These are phyloP conservation scores for Lasioglossum figueresi DNA, from an alignment of 2,888 invertebrate genomes.

Conservation along the genomic window DNA sequence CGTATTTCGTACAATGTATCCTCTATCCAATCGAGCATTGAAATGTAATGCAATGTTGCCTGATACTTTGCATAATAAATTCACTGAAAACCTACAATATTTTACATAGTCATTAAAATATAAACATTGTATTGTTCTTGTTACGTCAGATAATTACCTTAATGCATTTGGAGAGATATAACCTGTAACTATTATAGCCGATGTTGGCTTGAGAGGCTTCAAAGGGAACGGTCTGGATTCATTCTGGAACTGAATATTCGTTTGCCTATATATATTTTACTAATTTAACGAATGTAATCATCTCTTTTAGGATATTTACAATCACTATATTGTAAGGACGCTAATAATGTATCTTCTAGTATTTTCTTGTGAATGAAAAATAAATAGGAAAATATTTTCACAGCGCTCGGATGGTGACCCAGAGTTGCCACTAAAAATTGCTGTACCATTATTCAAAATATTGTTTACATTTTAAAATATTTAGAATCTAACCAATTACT, in stretches of 20 bases:
- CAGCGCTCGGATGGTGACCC: too few relatives aligned
- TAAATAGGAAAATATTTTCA: background rate
- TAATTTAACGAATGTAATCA: background rate
- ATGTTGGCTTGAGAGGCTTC: constrained; percentile 75
- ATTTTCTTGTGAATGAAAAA: background rate
- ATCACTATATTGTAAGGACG: background rate
- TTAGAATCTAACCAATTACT: too few relatives aligned
- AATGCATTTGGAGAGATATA: constrained; percentile 77
- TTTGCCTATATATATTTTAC: background rate
- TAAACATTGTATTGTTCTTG: background rate
- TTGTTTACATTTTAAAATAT: too few relatives aligned
- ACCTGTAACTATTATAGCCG: constrained; percentile 79
- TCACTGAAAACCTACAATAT: constrained; percentile 87
- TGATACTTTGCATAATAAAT: constrained; percentile 84
- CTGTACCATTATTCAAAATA: too few relatives aligned
- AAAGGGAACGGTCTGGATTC: constrained; percentile 66
- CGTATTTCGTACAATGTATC: constrained; percentile 91
- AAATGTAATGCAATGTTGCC: constrained; percentile 91
- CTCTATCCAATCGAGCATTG: constrained; percentile 91
- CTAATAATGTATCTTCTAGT: background rate
- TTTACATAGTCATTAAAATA: background rate
- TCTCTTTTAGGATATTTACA: background rate
- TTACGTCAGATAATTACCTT: constrained; percentile 30
- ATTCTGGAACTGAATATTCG: constrained; percentile 72
- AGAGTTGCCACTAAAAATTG: too few relatives aligned